Conservation (phyloP, 2,113 vertebrate species). For the Progne subis region DNA sequence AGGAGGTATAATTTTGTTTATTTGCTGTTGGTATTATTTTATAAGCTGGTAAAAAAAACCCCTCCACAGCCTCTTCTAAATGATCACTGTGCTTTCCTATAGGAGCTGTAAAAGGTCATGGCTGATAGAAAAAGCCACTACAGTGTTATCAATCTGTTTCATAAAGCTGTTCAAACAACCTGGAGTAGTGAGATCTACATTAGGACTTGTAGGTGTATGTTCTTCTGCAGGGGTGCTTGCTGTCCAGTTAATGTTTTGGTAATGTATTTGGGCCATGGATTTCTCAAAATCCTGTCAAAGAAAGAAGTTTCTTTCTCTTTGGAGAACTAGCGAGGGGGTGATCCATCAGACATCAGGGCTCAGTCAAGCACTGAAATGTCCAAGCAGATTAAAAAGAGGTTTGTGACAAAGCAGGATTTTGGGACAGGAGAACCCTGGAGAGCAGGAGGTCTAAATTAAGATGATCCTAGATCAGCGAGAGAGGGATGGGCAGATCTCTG, state of each 20-base stretch:
- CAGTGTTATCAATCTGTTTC: neutral
- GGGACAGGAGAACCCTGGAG: neutral
- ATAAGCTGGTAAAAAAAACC: neutral
- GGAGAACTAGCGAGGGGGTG: neutral
- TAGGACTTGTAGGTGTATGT: neutral
- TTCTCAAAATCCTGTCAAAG: neutral
- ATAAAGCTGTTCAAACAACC: neutral
- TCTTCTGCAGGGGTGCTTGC: neutral
- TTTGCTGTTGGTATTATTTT: constrained; percentile 8
- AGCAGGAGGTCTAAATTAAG: neutral
- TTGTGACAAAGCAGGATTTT: neutral
- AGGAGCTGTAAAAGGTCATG: neutral
- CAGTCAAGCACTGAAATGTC: neutral
- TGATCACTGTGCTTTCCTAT: neutral
- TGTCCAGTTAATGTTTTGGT: neutral
- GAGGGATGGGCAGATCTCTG: neutral
- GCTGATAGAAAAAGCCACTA: neutral
- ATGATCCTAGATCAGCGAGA: neutral
- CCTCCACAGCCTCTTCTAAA: neutral
- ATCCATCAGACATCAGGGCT: neutral
- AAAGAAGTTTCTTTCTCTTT: neutral
- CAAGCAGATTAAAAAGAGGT: neutral
- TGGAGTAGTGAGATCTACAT: neutral
- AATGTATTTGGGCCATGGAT: neutral
- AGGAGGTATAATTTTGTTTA: neutral